A percentile compares a stretch with the other conserved stretches of the same genome.
phyloP scores from a whole-genome alignment of 2,797 vertebrate genomes.

The Zalophus californianus region DNA sequence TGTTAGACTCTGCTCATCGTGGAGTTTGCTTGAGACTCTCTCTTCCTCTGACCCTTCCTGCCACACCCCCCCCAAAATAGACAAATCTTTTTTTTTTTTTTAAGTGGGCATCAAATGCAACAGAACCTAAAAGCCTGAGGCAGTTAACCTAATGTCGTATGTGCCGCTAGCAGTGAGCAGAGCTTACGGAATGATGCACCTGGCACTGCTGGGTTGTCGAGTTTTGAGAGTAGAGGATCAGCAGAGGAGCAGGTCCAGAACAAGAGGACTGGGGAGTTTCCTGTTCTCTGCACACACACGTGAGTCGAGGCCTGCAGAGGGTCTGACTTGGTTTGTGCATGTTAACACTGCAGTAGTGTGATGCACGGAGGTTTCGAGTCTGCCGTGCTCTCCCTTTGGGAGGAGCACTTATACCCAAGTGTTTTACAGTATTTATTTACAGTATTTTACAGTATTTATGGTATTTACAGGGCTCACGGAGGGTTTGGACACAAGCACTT shows the following conservation, averaged over 20 bases:
- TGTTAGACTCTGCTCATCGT: neutral
- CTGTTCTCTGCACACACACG: accelerated
- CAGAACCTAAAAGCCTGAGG: neutral
- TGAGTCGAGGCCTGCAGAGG: accelerated
- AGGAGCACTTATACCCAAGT: neutral
- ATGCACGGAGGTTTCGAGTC: accelerated
- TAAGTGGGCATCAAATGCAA: accelerated
- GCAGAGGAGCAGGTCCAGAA: neutral
- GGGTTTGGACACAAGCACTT: neutral
- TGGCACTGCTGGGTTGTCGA: accelerated
- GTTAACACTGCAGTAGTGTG: too few relatives aligned
- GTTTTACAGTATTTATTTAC: too few relatives aligned
- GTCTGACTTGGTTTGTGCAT: accelerated
- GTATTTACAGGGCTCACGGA: too few relatives aligned
- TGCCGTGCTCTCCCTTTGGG: accelerated
- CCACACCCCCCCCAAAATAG: neutral
- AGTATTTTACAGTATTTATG: too few relatives aligned
- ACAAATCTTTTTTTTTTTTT: neutral
- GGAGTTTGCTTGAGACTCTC: neutral
- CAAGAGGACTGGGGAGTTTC: accelerated
- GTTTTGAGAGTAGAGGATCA: accelerated
- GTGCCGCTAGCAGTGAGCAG: accelerated
- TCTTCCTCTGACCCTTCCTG: neutral
- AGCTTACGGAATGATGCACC: accelerated
- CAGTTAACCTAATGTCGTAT: accelerated